phyloP scores from a whole-genome alignment of 2,888 invertebrate species.

The Eristalis arbustorum region DNA sequence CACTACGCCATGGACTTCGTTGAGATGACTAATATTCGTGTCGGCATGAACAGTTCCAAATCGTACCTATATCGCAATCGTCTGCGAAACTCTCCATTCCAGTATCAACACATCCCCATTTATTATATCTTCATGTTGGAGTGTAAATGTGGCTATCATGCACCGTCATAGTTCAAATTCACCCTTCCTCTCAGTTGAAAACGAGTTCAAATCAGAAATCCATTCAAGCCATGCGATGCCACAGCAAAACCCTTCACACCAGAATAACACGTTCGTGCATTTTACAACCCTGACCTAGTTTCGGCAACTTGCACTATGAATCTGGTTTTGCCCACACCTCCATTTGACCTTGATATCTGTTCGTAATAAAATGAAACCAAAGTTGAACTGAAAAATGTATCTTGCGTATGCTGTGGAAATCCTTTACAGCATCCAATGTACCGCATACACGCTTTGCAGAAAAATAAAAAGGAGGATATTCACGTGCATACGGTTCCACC shows the following conservation, averaged over 20 bases:
- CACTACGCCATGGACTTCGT: too few relatives aligned
- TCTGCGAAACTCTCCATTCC: too few relatives aligned
- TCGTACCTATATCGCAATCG: too few relatives aligned
- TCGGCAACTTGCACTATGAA: background rate
- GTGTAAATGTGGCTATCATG: background rate
- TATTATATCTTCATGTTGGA: background rate
- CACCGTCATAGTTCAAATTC: background rate
- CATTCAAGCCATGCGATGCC: background rate
- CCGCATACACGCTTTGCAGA: background rate
- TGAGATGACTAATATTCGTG: too few relatives aligned
- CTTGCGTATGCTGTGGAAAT: slow-evolving; percentile 21
- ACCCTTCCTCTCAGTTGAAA: background rate
- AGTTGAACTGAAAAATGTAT: background rate
- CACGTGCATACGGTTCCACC: background rate
- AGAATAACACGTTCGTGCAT: background rate
- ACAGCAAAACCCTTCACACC: background rate
- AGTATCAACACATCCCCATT: background rate
- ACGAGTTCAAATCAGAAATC: background rate
- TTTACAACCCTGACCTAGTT: slow-evolving; percentile 50
- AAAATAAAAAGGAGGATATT: background rate
- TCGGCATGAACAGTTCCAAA: too few relatives aligned
- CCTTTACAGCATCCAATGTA: background rate
- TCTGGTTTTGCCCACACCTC: slow-evolving; percentile 13
- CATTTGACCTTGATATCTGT: slow-evolving; percentile 43
- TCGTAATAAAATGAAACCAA: slow-evolving; percentile 18